These are phyloP conservation scores for Aplodontia rufa DNA, from an alignment of 2,113 vertebrate genomes.

Conservation along the genomic window DNA sequence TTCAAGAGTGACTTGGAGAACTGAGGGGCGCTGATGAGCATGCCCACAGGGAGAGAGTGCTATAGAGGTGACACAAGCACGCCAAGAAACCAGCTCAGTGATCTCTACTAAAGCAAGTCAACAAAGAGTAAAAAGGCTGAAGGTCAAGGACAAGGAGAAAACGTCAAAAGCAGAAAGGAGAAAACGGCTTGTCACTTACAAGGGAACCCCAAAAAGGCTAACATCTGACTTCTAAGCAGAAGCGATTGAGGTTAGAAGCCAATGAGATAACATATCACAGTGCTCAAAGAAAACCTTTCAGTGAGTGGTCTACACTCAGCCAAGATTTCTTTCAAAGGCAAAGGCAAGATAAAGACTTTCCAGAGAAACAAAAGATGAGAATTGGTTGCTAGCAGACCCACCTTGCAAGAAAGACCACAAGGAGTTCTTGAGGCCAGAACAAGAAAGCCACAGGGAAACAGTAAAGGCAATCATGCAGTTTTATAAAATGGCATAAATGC, in stretches of 20 bases:
- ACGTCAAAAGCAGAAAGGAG: neutral
- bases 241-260: fast-evolving
- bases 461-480: neutral
- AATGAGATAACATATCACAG: fast-evolving
- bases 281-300: too few species aligned
- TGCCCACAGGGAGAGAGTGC: fast-evolving
- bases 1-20: fast-evolving
- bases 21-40: fast-evolving
- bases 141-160: neutral
- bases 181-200: fast-evolving
- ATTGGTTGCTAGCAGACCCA: too few species aligned
- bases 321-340: neutral
- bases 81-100: neutral
- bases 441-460: neutral
- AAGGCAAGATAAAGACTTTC: neutral
- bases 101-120: neutral
- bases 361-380: neutral
- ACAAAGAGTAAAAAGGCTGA: neutral
- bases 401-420: neutral
- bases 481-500: neutral
- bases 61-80: neutral
- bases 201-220: neutral
- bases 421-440: neutral
- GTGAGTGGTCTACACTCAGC: neutral
- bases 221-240: neutral